These are phyloP conservation scores for Tuberolachnus salignus DNA, from an alignment of 2,888 invertebrate genomes.

Conservation along the genomic window DNA sequence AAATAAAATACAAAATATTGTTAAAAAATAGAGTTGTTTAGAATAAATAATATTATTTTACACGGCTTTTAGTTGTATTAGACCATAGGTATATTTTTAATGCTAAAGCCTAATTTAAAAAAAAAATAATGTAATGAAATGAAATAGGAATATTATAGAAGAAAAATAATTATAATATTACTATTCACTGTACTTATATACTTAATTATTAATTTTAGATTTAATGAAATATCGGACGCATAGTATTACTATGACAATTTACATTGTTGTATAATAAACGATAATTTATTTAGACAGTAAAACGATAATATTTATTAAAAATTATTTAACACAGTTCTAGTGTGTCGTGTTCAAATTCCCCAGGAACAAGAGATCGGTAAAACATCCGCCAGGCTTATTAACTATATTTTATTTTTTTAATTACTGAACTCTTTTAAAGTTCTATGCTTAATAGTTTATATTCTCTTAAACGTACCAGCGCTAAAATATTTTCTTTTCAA, in stretches of 20 bases:
- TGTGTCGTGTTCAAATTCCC: not conserved
- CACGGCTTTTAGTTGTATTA: no score
- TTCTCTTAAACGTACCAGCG: no score
- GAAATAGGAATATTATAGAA: not conserved
- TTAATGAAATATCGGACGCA: not conserved
- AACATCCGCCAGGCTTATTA: no score
- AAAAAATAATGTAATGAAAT: not conserved
- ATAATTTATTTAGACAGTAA: not conserved
- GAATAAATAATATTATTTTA: not conserved
- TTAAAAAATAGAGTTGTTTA: slow-evolving; percentile 14
- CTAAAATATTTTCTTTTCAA: no score
- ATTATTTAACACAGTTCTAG: not conserved
- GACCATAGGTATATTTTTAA: not conserved
- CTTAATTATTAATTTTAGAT: not conserved
- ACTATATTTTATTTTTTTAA: no score
- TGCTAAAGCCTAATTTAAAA: no score
- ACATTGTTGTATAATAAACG: not conserved
- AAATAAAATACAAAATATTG: slow-evolving; percentile 1
- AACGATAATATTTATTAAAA: not conserved
- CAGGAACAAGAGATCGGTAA: no score
- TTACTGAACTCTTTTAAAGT: no score
- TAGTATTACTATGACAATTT: not conserved
- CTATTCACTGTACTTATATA: not conserved
- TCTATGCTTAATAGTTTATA: no score
- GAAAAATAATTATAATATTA: slow-evolving; percentile 7